These are phyloP conservation scores for Magallana gigas DNA, from an alignment of 1,140 invertebrate genomes.

Conservation along the genomic window DNA sequence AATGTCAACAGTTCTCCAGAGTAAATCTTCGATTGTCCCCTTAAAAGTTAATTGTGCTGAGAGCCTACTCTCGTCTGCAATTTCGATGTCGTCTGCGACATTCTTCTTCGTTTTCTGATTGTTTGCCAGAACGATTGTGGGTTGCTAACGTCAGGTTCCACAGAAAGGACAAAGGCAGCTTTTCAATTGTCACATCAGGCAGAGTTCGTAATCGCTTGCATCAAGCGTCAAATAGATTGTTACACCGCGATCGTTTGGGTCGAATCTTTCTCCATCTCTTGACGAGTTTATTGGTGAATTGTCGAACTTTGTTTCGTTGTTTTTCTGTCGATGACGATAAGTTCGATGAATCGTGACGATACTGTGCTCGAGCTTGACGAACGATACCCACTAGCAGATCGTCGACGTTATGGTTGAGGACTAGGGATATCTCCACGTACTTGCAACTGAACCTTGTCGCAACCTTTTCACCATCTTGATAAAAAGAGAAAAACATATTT, in stretches of 20 bases:
- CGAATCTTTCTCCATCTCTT: slow-evolving; percentile 7
- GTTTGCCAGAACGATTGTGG: too few relatives aligned
- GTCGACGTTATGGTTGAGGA: slow-evolving; percentile 89
- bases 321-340: neutral
- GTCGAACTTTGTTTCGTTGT: slow-evolving; percentile 9
- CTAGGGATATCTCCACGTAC: slow-evolving; percentile 90
- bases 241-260: neutral
- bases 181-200: too few relatives aligned
- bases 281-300: neutral
- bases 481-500: too few relatives aligned
- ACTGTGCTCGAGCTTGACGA: slow-evolving; percentile 79
- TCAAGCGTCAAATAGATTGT: slow-evolving; percentile 6
- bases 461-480: slow-evolving; percentile 77
- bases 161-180: too few relatives aligned
- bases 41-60: too few relatives aligned
- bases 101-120: too few relatives aligned
- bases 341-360: neutral
- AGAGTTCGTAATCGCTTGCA: neutral
- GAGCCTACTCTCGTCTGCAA: too few relatives aligned
- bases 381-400: slow-evolving; percentile 89
- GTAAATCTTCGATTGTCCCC: too few relatives aligned
- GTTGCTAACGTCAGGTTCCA: too few relatives aligned
- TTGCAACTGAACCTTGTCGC: slow-evolving; percentile 87
- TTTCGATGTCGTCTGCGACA: too few relatives aligned
- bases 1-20: too few relatives aligned